A percentile compares a stretch with the other conserved stretches of the same genome.
phyloP scores from a whole-genome alignment of 2,797 vertebrate genomes.

The Todus mexicanus region DNA sequence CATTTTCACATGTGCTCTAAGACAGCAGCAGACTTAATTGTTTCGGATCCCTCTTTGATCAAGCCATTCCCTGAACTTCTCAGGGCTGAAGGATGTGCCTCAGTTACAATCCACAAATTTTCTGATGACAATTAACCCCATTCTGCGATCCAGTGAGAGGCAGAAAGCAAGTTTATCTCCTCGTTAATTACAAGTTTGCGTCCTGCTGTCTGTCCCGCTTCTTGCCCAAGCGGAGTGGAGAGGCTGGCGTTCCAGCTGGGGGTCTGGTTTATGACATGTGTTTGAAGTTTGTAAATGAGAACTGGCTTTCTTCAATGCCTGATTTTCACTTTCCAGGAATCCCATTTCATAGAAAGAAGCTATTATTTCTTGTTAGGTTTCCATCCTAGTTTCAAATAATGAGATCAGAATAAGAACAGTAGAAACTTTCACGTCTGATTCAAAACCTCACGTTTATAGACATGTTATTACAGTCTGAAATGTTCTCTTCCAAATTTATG shows the following conservation, averaged over 20 bases:
- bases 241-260: not conserved
- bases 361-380: not conserved
- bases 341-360: not conserved
- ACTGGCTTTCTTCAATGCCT: not conserved
- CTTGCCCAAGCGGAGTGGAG: not conserved
- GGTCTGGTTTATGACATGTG: not conserved
- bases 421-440: not conserved
- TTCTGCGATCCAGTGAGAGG: not conserved
- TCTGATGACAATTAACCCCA: not conserved
- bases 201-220: not conserved
- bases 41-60: not conserved
- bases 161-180: not conserved
- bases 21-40: not conserved
- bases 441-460: not conserved
- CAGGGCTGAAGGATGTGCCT: not conserved
- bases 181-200: not conserved
- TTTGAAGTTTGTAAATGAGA: not conserved
- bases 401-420: not conserved
- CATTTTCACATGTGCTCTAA: not conserved
- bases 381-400: not conserved
- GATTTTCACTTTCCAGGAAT: slow-evolving; percentile 6
- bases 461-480: not conserved
- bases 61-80: not conserved
- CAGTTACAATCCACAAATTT: not conserved
- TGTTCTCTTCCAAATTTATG: not conserved